Evolutionary conservation across 2,797 vertebrate species (phyloP).

Genomic region (Malurus splendens): DNA sequence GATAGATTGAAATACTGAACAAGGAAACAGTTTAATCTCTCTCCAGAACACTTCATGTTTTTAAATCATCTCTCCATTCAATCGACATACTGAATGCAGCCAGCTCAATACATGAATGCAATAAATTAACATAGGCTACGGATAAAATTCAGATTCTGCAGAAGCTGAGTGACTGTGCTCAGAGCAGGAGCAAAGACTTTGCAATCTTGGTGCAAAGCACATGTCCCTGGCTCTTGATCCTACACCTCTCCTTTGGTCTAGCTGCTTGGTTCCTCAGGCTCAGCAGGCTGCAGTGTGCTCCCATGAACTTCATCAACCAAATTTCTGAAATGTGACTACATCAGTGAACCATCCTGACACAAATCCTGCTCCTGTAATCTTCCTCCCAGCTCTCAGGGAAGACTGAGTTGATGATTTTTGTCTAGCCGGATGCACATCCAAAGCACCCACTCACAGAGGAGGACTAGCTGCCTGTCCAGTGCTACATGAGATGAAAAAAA

Average conservation of each 20-base stretch:
- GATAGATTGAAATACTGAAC: slow-evolving; percentile 12
- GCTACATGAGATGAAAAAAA: not conserved
- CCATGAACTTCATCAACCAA: not conserved
- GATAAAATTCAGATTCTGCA: not conserved
- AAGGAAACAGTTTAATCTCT: slow-evolving; percentile 34
- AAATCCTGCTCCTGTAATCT: not conserved
- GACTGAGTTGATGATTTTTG: not conserved
- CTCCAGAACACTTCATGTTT: slow-evolving; percentile 30
- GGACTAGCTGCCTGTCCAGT: not conserved
- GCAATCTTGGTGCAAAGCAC: not conserved
- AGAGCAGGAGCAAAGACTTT: not conserved
- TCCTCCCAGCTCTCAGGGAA: not conserved
- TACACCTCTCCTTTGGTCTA: not conserved
- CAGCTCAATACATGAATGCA: not conserved
- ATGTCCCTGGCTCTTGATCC: not conserved
- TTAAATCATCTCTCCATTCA: slow-evolving; percentile 19
- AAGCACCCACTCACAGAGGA: not conserved
- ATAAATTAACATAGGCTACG: not conserved
- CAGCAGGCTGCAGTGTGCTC: not conserved
- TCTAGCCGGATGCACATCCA: not conserved
- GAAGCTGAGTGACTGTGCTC: not conserved
- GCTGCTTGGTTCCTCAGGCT: not conserved
- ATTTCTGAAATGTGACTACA: not conserved
- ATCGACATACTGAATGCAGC: not conserved
- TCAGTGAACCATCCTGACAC: not conserved